These are phyloP conservation scores for Bombus confusus DNA, from an alignment of 1,140 invertebrate genomes.

Conservation along the genomic window DNA sequence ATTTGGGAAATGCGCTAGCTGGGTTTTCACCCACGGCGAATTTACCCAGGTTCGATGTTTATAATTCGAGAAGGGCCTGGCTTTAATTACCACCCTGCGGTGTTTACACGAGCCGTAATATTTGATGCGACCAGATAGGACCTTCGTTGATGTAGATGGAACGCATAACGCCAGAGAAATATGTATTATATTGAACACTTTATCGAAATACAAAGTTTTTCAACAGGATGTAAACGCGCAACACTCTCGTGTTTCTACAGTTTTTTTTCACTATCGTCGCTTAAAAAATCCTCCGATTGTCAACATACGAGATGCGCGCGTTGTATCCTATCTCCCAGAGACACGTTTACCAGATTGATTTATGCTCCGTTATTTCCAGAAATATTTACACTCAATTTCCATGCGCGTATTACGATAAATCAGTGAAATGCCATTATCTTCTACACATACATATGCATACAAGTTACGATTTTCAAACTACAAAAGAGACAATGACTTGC, in stretches of 20 bases:
- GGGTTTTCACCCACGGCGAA: conserved; percentile 7
- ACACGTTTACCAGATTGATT: neutral
- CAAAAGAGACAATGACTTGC: neutral
- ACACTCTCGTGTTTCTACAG: no score
- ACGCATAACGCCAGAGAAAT: conserved; percentile 19
- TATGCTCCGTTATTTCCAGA: conserved; percentile 25
- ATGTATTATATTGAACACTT: neutral
- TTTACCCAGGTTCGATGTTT: conserved; percentile 8
- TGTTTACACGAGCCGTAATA: conserved; percentile 48
- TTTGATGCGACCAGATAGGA: conserved; percentile 37
- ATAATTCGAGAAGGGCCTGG: conserved; percentile 38
- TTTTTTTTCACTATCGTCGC: no score
- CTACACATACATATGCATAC: no score
- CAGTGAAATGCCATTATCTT: neutral
- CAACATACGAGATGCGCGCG: no score
- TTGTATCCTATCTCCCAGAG: neutral
- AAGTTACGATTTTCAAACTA: neutral
- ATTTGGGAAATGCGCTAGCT: neutral
- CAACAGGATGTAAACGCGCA: no score
- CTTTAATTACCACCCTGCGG: conserved; percentile 47
- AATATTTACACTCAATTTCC: neutral
- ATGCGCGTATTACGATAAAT: conserved; percentile 3
- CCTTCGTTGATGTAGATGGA: conserved; percentile 18
- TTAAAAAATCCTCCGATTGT: no score
- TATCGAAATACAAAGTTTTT: no score